A percentile compares a stretch with the other conserved stretches of the same genome.
phyloP scores from a whole-genome alignment of 1,140 invertebrate species.

The Lutraria rhynchaena region DNA sequence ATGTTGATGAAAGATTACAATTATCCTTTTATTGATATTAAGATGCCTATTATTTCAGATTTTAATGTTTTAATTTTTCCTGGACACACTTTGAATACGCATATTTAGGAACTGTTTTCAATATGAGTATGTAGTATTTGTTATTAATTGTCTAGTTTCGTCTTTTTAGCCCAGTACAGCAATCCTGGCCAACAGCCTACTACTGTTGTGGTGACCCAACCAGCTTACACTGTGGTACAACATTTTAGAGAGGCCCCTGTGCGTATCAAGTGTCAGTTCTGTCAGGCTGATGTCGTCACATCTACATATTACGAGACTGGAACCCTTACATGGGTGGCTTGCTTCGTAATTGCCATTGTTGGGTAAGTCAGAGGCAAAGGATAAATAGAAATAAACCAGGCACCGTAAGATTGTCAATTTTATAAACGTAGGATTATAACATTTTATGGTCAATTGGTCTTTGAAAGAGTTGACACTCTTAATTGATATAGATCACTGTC shows the following conservation, averaged over 20 bases:
- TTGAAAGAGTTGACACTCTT: too few relatives aligned
- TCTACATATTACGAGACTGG: constrained; percentile 63
- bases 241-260: constrained; percentile 63
- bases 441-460: too few relatives aligned
- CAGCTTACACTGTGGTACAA: constrained; percentile 42
- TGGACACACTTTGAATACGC: neutral
- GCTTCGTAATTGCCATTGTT: constrained; percentile 60
- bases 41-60: too few relatives aligned
- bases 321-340: constrained; percentile 66
- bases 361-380: constrained; percentile 63
- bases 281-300: constrained; percentile 67
- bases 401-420: too few relatives aligned
- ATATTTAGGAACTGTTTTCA: neutral
- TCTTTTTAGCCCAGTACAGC: constrained; percentile 40
- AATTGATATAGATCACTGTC: too few relatives aligned
- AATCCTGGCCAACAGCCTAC: constrained; percentile 6
- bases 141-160: neutral
- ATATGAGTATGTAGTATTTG: neutral
- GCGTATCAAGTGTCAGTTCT: constrained; percentile 64
- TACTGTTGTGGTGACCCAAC: constrained; percentile 43
- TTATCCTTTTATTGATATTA: too few relatives aligned
- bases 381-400: too few relatives aligned
- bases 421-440: too few relatives aligned
- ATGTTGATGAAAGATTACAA: too few relatives aligned
- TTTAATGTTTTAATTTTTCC: too few relatives aligned